phyloP scores from a whole-genome alignment of 2,113 vertebrate genomes.

The Myxocyprinus asiaticus region DNA sequence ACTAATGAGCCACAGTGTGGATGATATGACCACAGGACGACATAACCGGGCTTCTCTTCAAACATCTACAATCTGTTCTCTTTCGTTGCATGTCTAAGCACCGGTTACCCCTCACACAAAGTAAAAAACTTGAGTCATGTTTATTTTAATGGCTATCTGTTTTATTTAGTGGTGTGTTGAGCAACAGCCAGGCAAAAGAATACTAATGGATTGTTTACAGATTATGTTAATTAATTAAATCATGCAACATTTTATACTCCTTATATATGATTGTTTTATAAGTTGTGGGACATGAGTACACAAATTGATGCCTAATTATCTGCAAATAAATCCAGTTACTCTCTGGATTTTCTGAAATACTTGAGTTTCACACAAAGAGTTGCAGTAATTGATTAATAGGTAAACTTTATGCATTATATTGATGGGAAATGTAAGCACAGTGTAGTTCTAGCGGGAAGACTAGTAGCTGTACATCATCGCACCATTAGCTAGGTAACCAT shows the following conservation, averaged over 20 bases:
- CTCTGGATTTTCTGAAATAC: too few relatives aligned
- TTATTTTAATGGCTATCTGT: neutral
- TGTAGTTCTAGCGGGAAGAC: too few relatives aligned
- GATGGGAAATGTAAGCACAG: too few relatives aligned
- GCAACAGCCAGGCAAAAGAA: neutral
- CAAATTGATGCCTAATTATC: neutral
- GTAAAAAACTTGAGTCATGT: neutral
- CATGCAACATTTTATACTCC: slow-evolving; percentile 3
- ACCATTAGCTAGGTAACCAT: too few relatives aligned
- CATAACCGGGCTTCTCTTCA: slow-evolving; percentile 13
- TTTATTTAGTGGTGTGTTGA: slow-evolving; percentile 8
- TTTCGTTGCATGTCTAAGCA: slow-evolving; percentile 27
- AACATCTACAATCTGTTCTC: slow-evolving; percentile 48
- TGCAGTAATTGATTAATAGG: too few relatives aligned
- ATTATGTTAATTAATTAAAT: neutral
- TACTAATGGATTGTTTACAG: neutral
- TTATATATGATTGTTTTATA: neutral
- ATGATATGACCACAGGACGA: slow-evolving; percentile 31
- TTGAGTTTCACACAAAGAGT: too few relatives aligned
- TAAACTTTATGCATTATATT: too few relatives aligned
- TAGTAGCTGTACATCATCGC: too few relatives aligned
- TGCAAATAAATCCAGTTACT: too few relatives aligned
- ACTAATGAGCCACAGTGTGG: slow-evolving; percentile 27
- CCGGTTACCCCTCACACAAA: slow-evolving; percentile 28
- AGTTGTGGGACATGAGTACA: neutral